These are phyloP conservation scores for Bungarus multicinctus DNA, from an alignment of 2,113 vertebrate species.

Conservation along the genomic window DNA sequence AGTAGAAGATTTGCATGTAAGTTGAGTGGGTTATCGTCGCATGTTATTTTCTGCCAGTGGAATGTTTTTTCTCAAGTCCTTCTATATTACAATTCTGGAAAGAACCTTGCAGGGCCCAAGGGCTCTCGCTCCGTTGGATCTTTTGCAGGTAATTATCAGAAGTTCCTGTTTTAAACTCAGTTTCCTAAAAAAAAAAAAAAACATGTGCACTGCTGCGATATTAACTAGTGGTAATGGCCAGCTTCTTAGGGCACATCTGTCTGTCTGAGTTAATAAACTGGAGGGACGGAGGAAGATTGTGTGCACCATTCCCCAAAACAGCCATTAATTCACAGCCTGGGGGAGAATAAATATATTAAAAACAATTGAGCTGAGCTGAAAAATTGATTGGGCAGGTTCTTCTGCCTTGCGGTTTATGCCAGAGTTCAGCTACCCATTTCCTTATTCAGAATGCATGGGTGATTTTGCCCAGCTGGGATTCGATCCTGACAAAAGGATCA, in stretches of 20 bases:
- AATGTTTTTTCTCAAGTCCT: background rate
- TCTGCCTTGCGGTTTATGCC: background rate
- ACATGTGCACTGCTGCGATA: background rate
- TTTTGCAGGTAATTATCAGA: background rate
- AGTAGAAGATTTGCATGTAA: background rate
- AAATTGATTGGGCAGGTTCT: background rate
- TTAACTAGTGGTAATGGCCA: background rate
- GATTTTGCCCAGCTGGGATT: background rate
- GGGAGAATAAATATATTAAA: slow-evolving; percentile 14
- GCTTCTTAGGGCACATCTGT: background rate
- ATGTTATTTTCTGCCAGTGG: background rate
- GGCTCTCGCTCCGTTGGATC: background rate
- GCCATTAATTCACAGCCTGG: slow-evolving; percentile 8
- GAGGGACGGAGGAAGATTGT: background rate
- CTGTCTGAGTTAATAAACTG: background rate
- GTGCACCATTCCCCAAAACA: background rate
- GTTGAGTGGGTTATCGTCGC: background rate
- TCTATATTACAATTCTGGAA: background rate
- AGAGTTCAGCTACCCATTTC: background rate
- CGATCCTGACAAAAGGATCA: too few species aligned
- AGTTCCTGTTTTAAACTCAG: background rate
- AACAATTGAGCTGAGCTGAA: background rate
- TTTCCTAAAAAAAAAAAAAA: background rate
- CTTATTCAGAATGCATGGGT: too few species aligned
- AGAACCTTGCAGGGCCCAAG: background rate